A percentile compares a stretch with the other conserved stretches of the same genome.
phyloP scores from a whole-genome alignment of 2,113 vertebrate genomes.

The Cyanoderma ruficeps region DNA sequence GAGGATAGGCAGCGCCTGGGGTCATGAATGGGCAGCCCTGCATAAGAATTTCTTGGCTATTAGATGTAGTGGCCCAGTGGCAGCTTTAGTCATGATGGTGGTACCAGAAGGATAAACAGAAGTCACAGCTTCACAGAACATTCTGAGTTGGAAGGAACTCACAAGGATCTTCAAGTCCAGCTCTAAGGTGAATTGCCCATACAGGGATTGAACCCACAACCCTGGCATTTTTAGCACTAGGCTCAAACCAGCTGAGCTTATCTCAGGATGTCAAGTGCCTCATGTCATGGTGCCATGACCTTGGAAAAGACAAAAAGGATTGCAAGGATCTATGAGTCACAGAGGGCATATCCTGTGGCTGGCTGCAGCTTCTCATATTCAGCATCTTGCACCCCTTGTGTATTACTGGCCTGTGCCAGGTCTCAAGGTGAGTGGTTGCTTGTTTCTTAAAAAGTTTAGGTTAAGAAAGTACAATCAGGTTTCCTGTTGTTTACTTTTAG shows the following conservation, averaged over 20 bases:
- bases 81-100: accelerated
- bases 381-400: not conserved
- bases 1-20: not conserved
- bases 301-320: not conserved
- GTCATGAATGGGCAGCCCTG: not conserved
- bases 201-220: not conserved
- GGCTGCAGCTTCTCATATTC: not conserved
- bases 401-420: not conserved
- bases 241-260: not conserved
- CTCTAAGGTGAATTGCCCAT: no score
- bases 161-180: not conserved
- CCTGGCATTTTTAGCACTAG: not conserved
- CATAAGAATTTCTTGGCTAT: not conserved
- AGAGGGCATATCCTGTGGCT: not conserved
- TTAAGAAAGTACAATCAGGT: not conserved
- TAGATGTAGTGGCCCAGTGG: accelerated
- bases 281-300: not conserved
- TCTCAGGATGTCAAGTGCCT: not conserved
- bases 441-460: not conserved
- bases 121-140: not conserved
- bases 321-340: not conserved
- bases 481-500: not conserved
- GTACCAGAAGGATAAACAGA: not conserved
- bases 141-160: not conserved
- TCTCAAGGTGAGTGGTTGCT: not conserved